Evolutionary conservation across 2,113 vertebrate genomes (phyloP), one percentile per base, ranked within the genome.

Genomic region (Leucosticte australis): DNA sequence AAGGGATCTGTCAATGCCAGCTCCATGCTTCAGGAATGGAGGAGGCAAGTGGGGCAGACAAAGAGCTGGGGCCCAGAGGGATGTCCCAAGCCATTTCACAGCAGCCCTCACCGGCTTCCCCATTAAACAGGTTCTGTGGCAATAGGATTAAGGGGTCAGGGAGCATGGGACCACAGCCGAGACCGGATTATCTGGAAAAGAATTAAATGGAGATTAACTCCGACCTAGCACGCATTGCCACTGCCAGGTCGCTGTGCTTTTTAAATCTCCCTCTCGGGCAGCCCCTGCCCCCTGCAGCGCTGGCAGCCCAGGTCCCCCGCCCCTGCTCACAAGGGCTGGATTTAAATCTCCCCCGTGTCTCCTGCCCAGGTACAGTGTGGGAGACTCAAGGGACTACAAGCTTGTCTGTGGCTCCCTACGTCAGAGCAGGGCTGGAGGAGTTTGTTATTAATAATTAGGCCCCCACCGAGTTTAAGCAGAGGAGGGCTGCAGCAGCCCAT

Each of bases 191-290:
- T 89, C 78, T 64, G 68, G 75, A 94, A 90, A 75, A 94, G 86
- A 96, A 95, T 96, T 97, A 96, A 97, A 93, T 55, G 63, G 89
- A 92, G 91, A 96, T 97, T 97, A 96, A 95, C 88, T 96, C 65
- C 52, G 93, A 68, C 70, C 85, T 69, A 85, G 83, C 84, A 93
- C 0, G 0, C 71, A 42, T 64, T 69, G 56, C 47, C 56, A 70
- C 59, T 44, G 46, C 75, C 62, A 64, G 86, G 71, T 75, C 0
- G 0, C 57, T 33, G 18, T 73, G 78, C 78, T 92, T 88, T 87
- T 95, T 59, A 94, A 92, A 90, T 18, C 50, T 86, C 71, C 50
- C 76, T 80, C 71, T 68, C 2, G 1, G 3, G 79, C 62, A 92
- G 53, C 9, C 49, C 62, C 57, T 37, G 46, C 13, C 41, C 55